Evolutionary conservation across 2,113 vertebrate genomes (phyloP).

Genomic region (Drymodes brunneopygia): DNA sequence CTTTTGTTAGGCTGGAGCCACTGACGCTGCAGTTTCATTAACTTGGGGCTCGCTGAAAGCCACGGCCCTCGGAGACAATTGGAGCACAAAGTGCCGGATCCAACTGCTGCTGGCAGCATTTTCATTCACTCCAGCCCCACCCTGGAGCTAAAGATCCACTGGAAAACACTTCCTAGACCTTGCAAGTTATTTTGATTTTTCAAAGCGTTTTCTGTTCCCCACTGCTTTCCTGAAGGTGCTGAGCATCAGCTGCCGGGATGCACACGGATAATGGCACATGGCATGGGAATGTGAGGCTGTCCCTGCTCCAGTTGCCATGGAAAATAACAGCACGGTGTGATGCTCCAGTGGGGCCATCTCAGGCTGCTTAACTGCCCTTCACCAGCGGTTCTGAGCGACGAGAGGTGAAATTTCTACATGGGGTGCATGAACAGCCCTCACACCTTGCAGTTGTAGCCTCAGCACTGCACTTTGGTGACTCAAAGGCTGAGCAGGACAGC

Average conservation of each 20-base stretch:
- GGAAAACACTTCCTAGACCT: neutral
- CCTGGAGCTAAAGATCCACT: neutral
- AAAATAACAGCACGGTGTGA: neutral
- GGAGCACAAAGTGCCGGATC: neutral
- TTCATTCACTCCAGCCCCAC: neutral
- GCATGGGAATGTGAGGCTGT: neutral
- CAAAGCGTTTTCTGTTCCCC: neutral
- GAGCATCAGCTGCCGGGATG: neutral
- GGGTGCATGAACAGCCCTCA: neutral
- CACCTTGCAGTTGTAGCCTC: neutral
- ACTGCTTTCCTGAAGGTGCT: neutral
- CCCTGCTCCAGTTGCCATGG: neutral
- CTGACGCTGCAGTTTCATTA: slow-evolving; percentile 23
- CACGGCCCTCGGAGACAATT: neutral
- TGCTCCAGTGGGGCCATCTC: neutral
- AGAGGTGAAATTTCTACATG: neutral
- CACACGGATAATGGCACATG: neutral
- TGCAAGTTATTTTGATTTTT: neutral
- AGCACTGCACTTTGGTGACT: neutral
- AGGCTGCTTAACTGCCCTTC: neutral
- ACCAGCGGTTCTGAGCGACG: neutral
- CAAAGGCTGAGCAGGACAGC: neutral
- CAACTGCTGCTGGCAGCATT: neutral
- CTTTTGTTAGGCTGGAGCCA: slow-evolving; percentile 24
- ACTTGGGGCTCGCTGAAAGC: neutral